phyloP scores from a whole-genome alignment of 2,888 invertebrate genomes.

The Xanthorhoe designata region DNA sequence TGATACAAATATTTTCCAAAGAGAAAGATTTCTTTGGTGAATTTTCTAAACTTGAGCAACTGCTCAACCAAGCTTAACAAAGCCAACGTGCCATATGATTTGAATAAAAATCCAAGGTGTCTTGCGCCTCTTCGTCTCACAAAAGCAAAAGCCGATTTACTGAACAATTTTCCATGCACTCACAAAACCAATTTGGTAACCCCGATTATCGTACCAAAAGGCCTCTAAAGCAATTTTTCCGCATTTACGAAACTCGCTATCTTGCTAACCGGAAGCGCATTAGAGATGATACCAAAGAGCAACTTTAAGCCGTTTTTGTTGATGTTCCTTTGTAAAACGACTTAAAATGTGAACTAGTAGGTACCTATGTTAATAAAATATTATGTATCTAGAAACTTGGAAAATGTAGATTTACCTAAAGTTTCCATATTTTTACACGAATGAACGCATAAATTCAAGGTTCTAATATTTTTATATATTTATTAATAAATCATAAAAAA shows the following conservation, averaged over 20 bases:
- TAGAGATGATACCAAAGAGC: background rate
- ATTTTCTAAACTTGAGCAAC: no score
- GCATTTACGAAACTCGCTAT: slow-evolving; percentile 7
- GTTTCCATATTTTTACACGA: no score
- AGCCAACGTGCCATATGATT: background rate
- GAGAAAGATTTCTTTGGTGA: no score
- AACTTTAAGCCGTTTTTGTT: background rate
- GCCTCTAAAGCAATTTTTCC: slow-evolving; percentile 15
- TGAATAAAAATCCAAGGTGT: slow-evolving; percentile 5
- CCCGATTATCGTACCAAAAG: slow-evolving; percentile 15
- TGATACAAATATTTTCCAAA: no score
- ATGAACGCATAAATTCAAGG: no score
- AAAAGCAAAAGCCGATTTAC: slow-evolving; percentile 6
- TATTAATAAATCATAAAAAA: no score
- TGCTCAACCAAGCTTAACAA: background rate
- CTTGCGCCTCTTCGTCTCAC: background rate
- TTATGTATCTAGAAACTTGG: no score
- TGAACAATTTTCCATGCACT: slow-evolving; percentile 21
- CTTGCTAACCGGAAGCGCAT: slow-evolving; percentile 1
- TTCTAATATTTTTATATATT: no score
- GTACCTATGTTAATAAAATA: no score
- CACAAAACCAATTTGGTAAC: slow-evolving; percentile 28
- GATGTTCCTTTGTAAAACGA: background rate
- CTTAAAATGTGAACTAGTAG: no score
- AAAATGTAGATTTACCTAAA: no score